phyloP scores from a whole-genome alignment of 2,888 invertebrate genomes.

The Epinotia nisella region DNA sequence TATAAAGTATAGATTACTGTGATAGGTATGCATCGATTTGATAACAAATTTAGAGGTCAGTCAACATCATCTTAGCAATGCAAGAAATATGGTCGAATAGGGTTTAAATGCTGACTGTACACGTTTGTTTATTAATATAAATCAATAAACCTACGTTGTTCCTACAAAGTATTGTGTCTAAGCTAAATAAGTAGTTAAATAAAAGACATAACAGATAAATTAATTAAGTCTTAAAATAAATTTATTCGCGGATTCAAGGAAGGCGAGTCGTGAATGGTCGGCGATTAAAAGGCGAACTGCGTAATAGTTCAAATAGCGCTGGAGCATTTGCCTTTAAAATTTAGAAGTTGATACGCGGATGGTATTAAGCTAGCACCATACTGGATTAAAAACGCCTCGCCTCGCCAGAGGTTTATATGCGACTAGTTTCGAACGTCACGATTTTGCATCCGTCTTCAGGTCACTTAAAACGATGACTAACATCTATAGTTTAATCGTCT shows the following conservation, averaged over 20 bases:
- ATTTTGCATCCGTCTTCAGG: too few species aligned
- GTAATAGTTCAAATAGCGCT: constrained; percentile 43
- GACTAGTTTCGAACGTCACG: too few species aligned
- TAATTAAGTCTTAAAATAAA: constrained; percentile 27
- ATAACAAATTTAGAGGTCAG: too few species aligned
- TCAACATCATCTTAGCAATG: too few species aligned
- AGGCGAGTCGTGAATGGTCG: constrained; percentile 35
- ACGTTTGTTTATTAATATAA: too few species aligned
- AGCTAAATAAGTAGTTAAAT: constrained; percentile 1
- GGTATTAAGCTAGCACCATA: constrained; percentile 15
- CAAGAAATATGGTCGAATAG: too few species aligned
- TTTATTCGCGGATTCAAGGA: constrained; percentile 25
- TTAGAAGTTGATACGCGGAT: constrained; percentile 39
- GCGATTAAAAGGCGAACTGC: constrained; percentile 42
- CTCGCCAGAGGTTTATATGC: neutral
- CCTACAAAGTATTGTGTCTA: neutral
- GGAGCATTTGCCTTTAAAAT: constrained; percentile 41
- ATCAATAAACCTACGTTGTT: too few species aligned
- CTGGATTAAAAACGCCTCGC: neutral
- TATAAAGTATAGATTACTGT: too few species aligned
- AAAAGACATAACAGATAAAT: constrained; percentile 3
- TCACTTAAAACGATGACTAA: too few species aligned
- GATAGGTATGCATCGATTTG: too few species aligned
- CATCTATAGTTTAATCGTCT: too few species aligned
- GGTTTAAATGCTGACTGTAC: too few species aligned